These are phyloP conservation scores for Xiphophorus couchianus DNA, from an alignment of 2,113 vertebrate genomes.

Conservation along the genomic window DNA sequence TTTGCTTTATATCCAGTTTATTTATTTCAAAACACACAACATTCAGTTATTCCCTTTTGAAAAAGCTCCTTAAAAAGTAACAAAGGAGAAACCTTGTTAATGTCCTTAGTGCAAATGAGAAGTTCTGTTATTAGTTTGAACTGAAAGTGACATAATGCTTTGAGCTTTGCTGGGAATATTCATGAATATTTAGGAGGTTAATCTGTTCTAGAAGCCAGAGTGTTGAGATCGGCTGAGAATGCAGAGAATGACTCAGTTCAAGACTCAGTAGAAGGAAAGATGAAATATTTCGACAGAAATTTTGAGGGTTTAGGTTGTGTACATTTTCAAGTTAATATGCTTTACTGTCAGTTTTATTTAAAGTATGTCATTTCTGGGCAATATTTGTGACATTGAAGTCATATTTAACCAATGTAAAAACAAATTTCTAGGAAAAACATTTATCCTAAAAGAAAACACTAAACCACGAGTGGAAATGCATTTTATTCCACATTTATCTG, in stretches of 20 bases:
- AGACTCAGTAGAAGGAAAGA: conserved; percentile 42
- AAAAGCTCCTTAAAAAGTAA: background rate
- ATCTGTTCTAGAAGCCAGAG: conserved; percentile 38
- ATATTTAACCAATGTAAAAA: too few relatives aligned
- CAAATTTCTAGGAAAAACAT: too few relatives aligned
- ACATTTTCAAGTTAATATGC: too few relatives aligned
- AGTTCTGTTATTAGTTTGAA: conserved; percentile 16
- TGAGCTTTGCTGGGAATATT: conserved; percentile 45
- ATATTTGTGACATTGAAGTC: too few relatives aligned
- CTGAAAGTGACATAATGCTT: conserved; percentile 53
- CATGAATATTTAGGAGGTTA: conserved; percentile 62
- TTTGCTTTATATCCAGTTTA: background rate
- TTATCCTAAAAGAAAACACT: too few relatives aligned
- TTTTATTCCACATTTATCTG: too few relatives aligned
- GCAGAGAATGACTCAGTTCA: conserved; percentile 36
- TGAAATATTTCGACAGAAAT: background rate
- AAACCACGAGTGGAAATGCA: too few relatives aligned
- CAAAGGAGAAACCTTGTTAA: background rate
- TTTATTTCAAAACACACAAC: background rate
- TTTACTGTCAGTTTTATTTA: too few relatives aligned
- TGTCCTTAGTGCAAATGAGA: background rate
- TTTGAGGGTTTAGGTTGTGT: background rate
- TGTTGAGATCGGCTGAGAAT: conserved; percentile 46
- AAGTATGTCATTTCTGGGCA: too few relatives aligned
- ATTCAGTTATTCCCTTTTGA: background rate